Base-by-base conservation (phyloP, 2,113 vertebrate species). In the Tupaia tana region DNA sequence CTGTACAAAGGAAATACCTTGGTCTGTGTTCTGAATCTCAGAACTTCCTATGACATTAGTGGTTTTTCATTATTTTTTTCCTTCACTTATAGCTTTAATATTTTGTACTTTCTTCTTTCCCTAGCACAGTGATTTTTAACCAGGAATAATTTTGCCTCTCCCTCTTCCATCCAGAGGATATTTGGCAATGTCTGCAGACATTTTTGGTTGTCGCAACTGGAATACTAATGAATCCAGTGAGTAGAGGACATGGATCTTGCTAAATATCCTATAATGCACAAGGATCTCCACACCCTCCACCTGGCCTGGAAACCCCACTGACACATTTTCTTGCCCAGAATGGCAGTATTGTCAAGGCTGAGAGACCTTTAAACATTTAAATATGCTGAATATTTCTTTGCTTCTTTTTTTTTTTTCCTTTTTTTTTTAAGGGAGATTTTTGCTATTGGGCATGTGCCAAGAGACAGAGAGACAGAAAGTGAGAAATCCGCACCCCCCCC, bases 241-340 rank as follows among this genome's bases (percentile, higher is more conserved):
- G 2, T 10, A 31, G 64, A 58, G 13, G 2, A 3, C 69, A 20
- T 1, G 10, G 63, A 31, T n/a, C 4, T n/a, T 59, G 25, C 52
- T 75, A 22, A 61, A 34, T 1, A 14, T 16, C 3, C 27, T n/a
- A 0, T 7, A 16, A 4, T 24, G 9, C n/a, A 22, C 3, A 11
- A 63, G 69, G 52, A 43, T 43, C 43, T 6, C 43, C 13, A 9
- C 18, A 18, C 16, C 24, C 8, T 1, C 1, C 1, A 20, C 25
- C n/a, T 43, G 43, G 43, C 43, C 43, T 43, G 43, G 43, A 43
- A 43, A 43, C 7, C 24, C 4, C 0, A 0, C 6, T 11, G 5
- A 3, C 18, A 25, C 0, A 9, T 31, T 58, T 18, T n/a, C 20
- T 86, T 29, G 25, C 1, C 9, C 43, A 19, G 22, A 52, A 22